Base-by-base conservation (phyloP, 2,888 invertebrate species). In the Cosmorhoe ocellata region DNA sequence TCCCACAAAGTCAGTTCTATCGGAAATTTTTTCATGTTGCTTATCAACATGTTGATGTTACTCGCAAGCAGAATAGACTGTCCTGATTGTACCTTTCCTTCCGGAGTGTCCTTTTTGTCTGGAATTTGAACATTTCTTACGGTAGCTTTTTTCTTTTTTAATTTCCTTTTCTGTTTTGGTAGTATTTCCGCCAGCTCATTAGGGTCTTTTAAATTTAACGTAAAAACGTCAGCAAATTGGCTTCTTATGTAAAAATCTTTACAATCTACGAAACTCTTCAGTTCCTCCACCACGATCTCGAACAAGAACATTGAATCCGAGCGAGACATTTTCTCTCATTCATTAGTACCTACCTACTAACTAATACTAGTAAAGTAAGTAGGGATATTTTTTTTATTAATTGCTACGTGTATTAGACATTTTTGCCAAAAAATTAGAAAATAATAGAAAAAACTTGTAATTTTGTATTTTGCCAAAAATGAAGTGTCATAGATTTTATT, bases 241-340 rank as follows among this genome's bases (percentile, higher is more conserved):
- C 74, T 69, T 55, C 56, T 70, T 18, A 88, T 73, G 45, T 53
- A 36, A 60, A 79, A 81, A 26, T 81, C 66, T 31, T 69, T 76
- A 46, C 67, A 76, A 34, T 67, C 59, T 30, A 70, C 58, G 14
- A 61, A 75, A 56, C 74, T 81, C 51, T 63, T 73, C 13, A 87
- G 56, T 47, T 81, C 71, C 59, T 81, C 79, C 3, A 84, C 68
- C 8, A 63, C 52, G 43, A 89, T 69, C 58, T 89, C 84, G 45
- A 88, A 76, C 58, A 84, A 70, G 69, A 88, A 86, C 72, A 81
- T 75, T 66, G 84, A 81, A 77, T 81, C 83, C 73, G 76, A 68
- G 66, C 60, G 49, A 71, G 76, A 59, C 86, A 89, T 88, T 66
- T 67, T 74, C 41, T 48, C 32, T 54, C 46, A 51, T 42, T 47